A percentile compares a stretch with the other conserved stretches of the same genome.
phyloP scores from a whole-genome alignment of 2,888 invertebrate genomes.

The Apamea monoglypha region DNA sequence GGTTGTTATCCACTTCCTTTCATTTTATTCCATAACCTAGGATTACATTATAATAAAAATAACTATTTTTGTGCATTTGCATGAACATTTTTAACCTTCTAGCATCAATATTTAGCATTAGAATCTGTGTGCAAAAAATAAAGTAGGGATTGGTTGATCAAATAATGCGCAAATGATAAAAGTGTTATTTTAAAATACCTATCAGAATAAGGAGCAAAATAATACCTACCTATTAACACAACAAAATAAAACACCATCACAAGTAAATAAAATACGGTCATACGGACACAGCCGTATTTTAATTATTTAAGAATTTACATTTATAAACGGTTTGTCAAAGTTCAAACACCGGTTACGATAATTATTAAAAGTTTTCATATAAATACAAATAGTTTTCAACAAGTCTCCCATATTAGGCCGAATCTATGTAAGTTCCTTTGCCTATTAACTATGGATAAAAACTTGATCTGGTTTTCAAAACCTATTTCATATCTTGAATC shows the following conservation, averaged over 20 bases:
- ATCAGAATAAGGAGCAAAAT: not conserved
- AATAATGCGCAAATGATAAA: not conserved
- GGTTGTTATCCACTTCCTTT: not conserved
- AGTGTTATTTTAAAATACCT: not conserved
- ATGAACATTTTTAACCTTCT: not conserved
- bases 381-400: not conserved
- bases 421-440: constrained; percentile 42
- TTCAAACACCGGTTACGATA: not conserved
- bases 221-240: not conserved
- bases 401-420: constrained; percentile 21
- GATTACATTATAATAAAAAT: not conserved
- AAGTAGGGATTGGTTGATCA: not conserved
- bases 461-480: constrained; percentile 52
- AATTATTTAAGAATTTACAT: not conserved
- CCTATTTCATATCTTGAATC: constrained; percentile 17
- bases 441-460: constrained; percentile 34
- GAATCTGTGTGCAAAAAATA: too few relatives aligned
- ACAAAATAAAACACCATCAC: not conserved
- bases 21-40: not conserved
- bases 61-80: not conserved
- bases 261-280: not conserved
- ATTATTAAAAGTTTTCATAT: not conserved
- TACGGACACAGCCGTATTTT: not conserved
- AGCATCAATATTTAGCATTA: not conserved
- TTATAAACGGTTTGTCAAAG: not conserved